Base-by-base conservation (phyloP, 1,140 invertebrate species). In the Penaeus chinensis region DNA sequence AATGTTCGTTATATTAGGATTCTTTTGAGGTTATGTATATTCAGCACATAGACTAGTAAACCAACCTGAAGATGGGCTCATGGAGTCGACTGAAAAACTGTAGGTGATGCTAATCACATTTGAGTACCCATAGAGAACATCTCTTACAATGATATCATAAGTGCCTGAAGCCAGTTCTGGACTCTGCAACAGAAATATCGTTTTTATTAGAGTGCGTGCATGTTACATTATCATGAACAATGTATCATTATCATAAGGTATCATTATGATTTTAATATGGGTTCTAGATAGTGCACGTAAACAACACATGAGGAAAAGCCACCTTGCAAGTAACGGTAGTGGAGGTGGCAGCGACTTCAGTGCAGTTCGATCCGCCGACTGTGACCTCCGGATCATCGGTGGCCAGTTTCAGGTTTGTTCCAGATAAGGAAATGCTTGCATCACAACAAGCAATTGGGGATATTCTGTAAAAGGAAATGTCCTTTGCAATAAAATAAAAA, bases 81-180 rank as follows among this genome's bases (percentile, higher is more conserved):
- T 11, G 22, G 65, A 62, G 24, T 47, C 54, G 20, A 82, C 24
- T 20, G 79, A 27, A 63, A 87, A 37, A 61, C 10, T 20, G 71
- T 82, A 87, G 27, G 79, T 27, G n/a, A 87, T 54, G 32, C 27
- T 62, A n/a, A 74, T 24, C 10, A 24, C n/a, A 47, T 83, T 88
- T 10, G 86, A 88, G 69, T 88, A 80, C 24, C 86, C 86, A 22
- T 88, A 83, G 2, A 37, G 47, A n/a, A 32, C 27, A 32, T 88
- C 86, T 54, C 79, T 61, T 13, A 82, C 86, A 16, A 88, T 24
- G 8, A 83, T 79, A 8, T 62, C 37, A 47, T 88, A 42, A 18
- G 61, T 42, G 22, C 86, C 86, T 47, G 66, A 69, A 16, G 22
- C 22, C 8, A 88, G 32, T 1, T 82, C 79, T 16, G 85, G 85